A percentile compares a stretch with the other conserved stretches of the same genome.
phyloP scores from a whole-genome alignment of 2,888 invertebrate genomes.

The Lutraria lutraria region DNA sequence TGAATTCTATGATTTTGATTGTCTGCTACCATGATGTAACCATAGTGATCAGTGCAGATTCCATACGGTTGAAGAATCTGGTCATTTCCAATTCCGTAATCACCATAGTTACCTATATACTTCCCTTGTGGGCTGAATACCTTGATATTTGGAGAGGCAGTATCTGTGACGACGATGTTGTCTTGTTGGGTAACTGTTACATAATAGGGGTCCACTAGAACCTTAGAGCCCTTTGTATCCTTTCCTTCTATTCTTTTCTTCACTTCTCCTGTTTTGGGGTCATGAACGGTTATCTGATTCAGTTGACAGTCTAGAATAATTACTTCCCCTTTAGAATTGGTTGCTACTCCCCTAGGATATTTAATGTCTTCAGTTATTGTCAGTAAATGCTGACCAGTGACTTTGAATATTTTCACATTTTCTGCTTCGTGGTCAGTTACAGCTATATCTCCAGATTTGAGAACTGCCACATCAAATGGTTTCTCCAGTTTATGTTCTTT shows the following conservation, averaged over 20 bases:
- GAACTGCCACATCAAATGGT: conserved; percentile 83
- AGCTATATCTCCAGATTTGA: conserved; percentile 80
- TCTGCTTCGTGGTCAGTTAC: conserved; percentile 83
- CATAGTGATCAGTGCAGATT: conserved; percentile 80
- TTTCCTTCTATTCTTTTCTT: conserved; percentile 75
- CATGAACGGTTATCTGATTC: conserved; percentile 79
- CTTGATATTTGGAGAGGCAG: conserved; percentile 83
- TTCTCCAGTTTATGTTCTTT: conserved; percentile 76
- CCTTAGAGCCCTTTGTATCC: conserved; percentile 68
- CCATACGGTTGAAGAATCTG: conserved; percentile 83
- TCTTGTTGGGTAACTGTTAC: conserved; percentile 79
- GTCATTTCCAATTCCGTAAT: conserved; percentile 78
- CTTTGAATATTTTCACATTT: conserved; percentile 80
- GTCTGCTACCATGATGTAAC: conserved; percentile 83
- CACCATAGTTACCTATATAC: conserved; percentile 78
- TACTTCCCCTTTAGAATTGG: conserved; percentile 77
- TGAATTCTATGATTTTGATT: conserved; percentile 83
- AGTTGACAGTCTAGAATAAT: conserved; percentile 82
- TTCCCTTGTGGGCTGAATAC: conserved; percentile 77
- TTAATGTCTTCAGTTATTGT: conserved; percentile 78
- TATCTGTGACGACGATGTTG: conserved; percentile 83
- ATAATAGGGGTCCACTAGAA: conserved; percentile 84
- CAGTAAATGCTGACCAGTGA: conserved; percentile 73
- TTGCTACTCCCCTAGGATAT: conserved; percentile 83
- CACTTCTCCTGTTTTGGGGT: conserved; percentile 74